Evolutionary conservation across 1,140 invertebrate genomes (phyloP).

Genomic region (Leptonema lineaticorne): DNA sequence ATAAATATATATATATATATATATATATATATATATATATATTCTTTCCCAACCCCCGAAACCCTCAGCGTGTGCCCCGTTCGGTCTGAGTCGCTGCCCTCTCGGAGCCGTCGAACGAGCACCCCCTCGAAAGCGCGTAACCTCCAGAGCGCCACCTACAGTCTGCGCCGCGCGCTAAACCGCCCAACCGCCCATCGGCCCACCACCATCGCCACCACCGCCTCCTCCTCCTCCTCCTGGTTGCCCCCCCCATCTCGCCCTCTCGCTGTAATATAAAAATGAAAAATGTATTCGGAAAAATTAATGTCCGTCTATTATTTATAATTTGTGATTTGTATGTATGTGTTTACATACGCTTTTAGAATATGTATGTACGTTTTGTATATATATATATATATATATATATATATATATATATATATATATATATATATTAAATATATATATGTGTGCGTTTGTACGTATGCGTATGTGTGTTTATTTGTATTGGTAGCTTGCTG

Average conservation of each 20-base stretch:
- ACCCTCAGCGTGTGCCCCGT: too few species aligned
- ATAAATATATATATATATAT: too few species aligned
- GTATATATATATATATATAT: background rate
- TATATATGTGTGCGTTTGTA: background rate
- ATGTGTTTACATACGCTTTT: slow-evolving; percentile 7
- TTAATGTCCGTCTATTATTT: slow-evolving; percentile 57
- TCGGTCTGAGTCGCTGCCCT: slow-evolving; percentile 33
- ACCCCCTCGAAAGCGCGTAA: slow-evolving; percentile 45
- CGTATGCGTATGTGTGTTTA: too few species aligned
- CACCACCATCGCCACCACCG: too few species aligned
- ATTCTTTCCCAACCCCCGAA: background rate
- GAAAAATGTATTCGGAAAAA: slow-evolving; percentile 58
- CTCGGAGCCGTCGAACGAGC: background rate
- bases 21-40: too few species aligned
- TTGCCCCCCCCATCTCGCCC: slow-evolving; percentile 42
- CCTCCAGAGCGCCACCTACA: slow-evolving; percentile 44
- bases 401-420: background rate
- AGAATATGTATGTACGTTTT: background rate
- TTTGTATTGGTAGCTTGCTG: too few species aligned
- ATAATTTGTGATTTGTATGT: slow-evolving; percentile 53
- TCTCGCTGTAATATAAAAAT: slow-evolving; percentile 54
- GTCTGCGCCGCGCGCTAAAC: slow-evolving; percentile 53
- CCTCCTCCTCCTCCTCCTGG: too few species aligned
- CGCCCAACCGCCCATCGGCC: too few species aligned
- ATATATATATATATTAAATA: background rate